phyloP scores from a whole-genome alignment of 2,797 vertebrate species.

The Cossypha dichroa region DNA sequence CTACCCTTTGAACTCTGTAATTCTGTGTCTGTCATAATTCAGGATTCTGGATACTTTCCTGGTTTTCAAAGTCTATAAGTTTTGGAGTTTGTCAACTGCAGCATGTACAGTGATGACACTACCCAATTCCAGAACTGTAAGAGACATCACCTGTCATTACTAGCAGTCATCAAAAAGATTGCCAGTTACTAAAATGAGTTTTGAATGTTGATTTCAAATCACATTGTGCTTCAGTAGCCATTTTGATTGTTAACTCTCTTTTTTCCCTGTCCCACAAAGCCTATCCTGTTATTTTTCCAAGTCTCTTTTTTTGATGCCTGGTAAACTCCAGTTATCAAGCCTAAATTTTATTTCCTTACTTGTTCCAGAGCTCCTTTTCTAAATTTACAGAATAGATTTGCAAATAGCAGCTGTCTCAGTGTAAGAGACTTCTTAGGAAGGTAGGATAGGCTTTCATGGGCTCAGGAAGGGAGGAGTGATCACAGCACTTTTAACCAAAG shows the following conservation, averaged over 20 bases:
- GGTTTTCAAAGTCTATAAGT: background rate
- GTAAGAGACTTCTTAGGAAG: background rate
- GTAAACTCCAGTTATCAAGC: background rate
- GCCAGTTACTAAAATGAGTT: background rate
- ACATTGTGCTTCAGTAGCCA: background rate
- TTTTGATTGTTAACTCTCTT: background rate
- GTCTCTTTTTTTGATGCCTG: background rate
- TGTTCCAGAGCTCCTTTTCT: background rate
- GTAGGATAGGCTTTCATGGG: background rate
- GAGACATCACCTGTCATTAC: background rate
- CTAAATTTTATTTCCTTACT: background rate
- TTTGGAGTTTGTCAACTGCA: constrained; percentile 50
- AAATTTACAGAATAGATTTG: background rate
- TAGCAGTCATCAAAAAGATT: background rate
- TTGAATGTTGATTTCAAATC: background rate
- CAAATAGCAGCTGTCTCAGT: background rate
- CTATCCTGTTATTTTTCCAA: background rate
- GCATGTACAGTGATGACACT: constrained; percentile 55
- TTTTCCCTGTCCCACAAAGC: background rate
- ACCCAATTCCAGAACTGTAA: constrained; percentile 10
- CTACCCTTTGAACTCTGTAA: constrained; percentile 46
- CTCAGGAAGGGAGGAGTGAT: background rate
- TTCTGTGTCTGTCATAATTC: constrained; percentile 48
- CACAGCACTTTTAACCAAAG: background rate
- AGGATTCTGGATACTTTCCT: constrained; percentile 51